Evolutionary conservation across 2,113 vertebrate species (phyloP).

Genomic region (Tautogolabrus adspersus): DNA sequence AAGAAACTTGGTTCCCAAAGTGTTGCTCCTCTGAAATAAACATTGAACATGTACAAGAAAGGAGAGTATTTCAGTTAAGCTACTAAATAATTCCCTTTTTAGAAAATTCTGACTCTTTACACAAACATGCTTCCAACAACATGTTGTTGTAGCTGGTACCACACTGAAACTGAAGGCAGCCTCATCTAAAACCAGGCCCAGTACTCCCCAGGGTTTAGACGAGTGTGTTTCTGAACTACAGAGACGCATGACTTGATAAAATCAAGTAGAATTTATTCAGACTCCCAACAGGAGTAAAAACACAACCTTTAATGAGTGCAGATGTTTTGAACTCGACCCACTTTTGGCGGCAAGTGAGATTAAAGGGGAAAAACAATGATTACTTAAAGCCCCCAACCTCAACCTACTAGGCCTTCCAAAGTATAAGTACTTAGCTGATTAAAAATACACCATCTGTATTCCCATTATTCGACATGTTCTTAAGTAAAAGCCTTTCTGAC

Average conservation of each 20-base stretch:
- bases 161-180: conserved; percentile 33
- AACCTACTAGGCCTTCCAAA: not conserved
- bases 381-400: not conserved
- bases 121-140: conserved; percentile 22
- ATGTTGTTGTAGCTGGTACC: conserved; percentile 22
- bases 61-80: not conserved
- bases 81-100: conserved; percentile 41
- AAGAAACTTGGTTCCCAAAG: not conserved
- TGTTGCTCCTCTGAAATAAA: not conserved
- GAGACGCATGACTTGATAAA: conserved; percentile 28
- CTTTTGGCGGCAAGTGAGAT: not conserved
- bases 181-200: conserved; percentile 17
- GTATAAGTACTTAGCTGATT: not conserved
- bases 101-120: conserved; percentile 2
- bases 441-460: not conserved
- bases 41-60: conserved; percentile 12
- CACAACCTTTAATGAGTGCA: not conserved
- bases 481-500: not conserved
- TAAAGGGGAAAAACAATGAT: not conserved
- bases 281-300: conserved; percentile 20
- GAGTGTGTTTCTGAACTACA: conserved; percentile 20
- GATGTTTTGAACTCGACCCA: conserved; percentile 18
- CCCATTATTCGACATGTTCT: not conserved
- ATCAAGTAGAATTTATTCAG: conserved; percentile 53
- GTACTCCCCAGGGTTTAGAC: conserved; percentile 29